These are phyloP conservation scores for Melanotaenia boesemani DNA, from an alignment of 2,797 vertebrate genomes.

Conservation along the genomic window DNA sequence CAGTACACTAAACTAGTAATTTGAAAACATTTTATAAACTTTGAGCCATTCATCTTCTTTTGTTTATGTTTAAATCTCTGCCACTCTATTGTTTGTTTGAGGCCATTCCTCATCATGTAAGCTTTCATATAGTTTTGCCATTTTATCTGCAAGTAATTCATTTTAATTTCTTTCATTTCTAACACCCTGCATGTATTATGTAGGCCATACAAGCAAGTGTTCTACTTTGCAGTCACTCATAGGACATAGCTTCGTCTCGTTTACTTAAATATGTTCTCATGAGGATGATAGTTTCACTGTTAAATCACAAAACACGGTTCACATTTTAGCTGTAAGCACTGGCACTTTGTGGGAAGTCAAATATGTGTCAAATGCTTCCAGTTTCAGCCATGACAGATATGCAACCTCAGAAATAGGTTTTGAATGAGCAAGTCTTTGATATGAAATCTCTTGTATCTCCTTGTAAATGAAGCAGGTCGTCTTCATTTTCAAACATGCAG, in stretches of 20 bases:
- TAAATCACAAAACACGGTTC: slow-evolving; percentile 55
- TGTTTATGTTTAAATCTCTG: background rate
- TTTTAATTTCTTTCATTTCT: background rate
- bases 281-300: slow-evolving; percentile 33
- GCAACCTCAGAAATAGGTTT: slow-evolving; percentile 43
- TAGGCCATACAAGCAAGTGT: slow-evolving; percentile 14
- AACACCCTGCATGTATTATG: slow-evolving; percentile 4
- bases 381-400: slow-evolving; percentile 35
- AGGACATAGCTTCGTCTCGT: slow-evolving; percentile 23
- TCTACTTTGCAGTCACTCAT: slow-evolving; percentile 2
- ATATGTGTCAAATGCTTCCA: slow-evolving; percentile 56
- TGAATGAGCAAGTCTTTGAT: slow-evolving; percentile 36
- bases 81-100: background rate
- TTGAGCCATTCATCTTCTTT: background rate
- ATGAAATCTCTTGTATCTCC: slow-evolving; percentile 16
- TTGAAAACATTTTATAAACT: background rate
- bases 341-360: slow-evolving; percentile 55
- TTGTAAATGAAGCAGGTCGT: slow-evolving; percentile 21
- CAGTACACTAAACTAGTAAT: background rate
- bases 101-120: background rate
- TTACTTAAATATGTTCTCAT: slow-evolving; percentile 19
- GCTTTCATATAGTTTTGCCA: background rate
- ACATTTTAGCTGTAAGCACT: slow-evolving; percentile 43
- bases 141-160: background rate
- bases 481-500: slow-evolving; percentile 47